Percentiles rank a stretch among this genome's conserved stretches.
These are phyloP conservation scores for Caerostris extrusa DNA, from an alignment of 1,140 invertebrate genomes.

Conservation along the genomic window DNA sequence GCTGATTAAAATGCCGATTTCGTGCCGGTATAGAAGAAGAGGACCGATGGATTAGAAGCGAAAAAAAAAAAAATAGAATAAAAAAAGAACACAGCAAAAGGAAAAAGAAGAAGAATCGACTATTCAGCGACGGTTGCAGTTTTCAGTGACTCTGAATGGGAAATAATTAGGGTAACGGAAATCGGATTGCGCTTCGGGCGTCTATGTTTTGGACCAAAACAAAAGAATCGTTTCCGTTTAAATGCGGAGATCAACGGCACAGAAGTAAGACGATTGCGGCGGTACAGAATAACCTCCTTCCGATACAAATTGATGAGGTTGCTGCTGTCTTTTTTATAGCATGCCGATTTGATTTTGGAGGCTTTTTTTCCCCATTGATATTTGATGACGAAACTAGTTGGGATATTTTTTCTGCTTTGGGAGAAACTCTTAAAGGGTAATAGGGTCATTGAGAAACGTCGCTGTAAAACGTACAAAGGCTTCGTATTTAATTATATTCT, in stretches of 20 bases:
- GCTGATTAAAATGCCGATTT: conserved; percentile 50
- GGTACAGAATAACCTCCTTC: background rate
- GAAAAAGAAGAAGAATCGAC: background rate
- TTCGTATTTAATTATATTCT: background rate
- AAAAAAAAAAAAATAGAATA: background rate
- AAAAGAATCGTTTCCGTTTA: conserved; percentile 27
- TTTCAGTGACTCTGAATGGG: conserved; percentile 24
- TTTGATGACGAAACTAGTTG: conserved; percentile 12
- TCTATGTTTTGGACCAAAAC: conserved; percentile 39
- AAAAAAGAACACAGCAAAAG: no score
- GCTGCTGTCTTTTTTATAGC: background rate
- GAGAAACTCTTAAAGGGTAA: background rate
- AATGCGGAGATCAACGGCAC: conserved; percentile 6
- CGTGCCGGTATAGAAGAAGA: background rate
- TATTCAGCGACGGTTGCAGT: conserved; percentile 42
- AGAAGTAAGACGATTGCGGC: conserved; percentile 14
- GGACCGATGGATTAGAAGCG: conserved; percentile 21
- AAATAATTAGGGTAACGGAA: conserved; percentile 35
- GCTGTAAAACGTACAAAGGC: background rate
- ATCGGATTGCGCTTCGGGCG: conserved; percentile 11
- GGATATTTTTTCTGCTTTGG: background rate
- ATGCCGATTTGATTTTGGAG: background rate
- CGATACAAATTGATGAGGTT: background rate
- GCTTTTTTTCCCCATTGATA: background rate
- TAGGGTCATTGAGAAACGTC: background rate